These are phyloP conservation scores for Gallirallus australis DNA, from an alignment of 2,797 vertebrate genomes.

Conservation along the genomic window DNA sequence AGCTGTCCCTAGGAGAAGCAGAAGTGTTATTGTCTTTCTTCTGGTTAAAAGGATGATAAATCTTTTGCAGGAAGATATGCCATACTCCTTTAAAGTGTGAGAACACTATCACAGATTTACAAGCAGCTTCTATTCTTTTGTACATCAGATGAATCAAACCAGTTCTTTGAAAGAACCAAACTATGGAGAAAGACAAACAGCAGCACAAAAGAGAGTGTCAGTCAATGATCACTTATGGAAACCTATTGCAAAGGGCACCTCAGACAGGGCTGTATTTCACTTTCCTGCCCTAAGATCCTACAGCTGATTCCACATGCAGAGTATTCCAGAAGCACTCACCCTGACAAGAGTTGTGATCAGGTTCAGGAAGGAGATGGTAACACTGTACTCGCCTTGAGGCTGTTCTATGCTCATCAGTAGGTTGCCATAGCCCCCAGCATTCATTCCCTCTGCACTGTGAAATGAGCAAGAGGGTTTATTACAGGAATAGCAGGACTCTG, in stretches of 20 bases:
- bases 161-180: background rate
- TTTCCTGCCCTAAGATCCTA: background rate
- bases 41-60: background rate
- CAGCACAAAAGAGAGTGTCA: background rate
- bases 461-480: background rate
- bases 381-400: constrained; percentile 92
- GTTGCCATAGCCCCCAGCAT: constrained; percentile 95
- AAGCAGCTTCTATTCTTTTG: background rate
- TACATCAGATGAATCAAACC: background rate
- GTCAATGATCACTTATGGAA: background rate
- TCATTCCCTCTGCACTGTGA: constrained; percentile 95
- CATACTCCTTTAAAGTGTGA: background rate
- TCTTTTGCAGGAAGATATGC: background rate
- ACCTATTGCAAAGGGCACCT: background rate
- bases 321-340: constrained; percentile 75
- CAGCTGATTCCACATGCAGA: background rate
- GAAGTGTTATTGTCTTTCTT: background rate
- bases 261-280: background rate
- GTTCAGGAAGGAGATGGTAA: constrained; percentile 93
- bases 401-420: constrained; percentile 94
- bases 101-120: background rate
- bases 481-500: background rate
- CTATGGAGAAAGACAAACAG: background rate
- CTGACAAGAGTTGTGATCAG: constrained; percentile 93
- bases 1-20: constrained; percentile 88